Evolutionary conservation across 2,797 vertebrate species (phyloP).

Genomic region (Danio choprae): DNA sequence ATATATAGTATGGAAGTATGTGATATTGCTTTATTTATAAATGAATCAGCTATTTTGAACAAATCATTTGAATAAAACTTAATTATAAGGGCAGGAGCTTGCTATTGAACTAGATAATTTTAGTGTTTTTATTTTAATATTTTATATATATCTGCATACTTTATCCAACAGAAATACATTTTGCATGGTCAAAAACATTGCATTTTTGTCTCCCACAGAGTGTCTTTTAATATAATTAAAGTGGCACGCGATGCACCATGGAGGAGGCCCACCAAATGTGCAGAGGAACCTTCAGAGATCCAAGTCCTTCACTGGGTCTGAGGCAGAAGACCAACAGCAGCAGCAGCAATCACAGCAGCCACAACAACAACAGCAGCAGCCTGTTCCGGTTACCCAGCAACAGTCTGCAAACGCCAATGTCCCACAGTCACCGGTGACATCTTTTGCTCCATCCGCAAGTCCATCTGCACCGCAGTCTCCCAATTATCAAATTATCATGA

Average conservation of each 20-base stretch:
- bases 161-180: not conserved
- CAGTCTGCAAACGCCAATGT: conserved; percentile 81
- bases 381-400: conserved; percentile 74
- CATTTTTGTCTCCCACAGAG: conserved; percentile 62
- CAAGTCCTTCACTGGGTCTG: conserved; percentile 87
- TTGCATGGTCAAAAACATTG: not conserved
- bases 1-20: too few relatives aligned
- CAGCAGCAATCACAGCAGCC: conserved; percentile 69
- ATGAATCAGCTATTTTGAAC: too few relatives aligned
- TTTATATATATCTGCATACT: too few relatives aligned
- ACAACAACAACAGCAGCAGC: conserved; percentile 68
- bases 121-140: too few relatives aligned
- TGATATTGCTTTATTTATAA: too few relatives aligned
- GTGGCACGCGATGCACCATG: conserved; percentile 96
- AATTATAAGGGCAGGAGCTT: too few relatives aligned
- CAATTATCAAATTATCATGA: conserved; percentile 96
- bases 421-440: conserved; percentile 90
- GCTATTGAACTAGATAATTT: too few relatives aligned
- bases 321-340: conserved; percentile 84
- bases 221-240: conserved; percentile 68
- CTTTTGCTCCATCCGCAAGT: conserved; percentile 90
- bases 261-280: conserved; percentile 91
- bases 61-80: too few relatives aligned
- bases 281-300: conserved; percentile 94
- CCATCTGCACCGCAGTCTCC: conserved; percentile 96